These are phyloP conservation scores for Calameuta pallipes DNA, from an alignment of 2,888 invertebrate species.

Conservation along the genomic window DNA sequence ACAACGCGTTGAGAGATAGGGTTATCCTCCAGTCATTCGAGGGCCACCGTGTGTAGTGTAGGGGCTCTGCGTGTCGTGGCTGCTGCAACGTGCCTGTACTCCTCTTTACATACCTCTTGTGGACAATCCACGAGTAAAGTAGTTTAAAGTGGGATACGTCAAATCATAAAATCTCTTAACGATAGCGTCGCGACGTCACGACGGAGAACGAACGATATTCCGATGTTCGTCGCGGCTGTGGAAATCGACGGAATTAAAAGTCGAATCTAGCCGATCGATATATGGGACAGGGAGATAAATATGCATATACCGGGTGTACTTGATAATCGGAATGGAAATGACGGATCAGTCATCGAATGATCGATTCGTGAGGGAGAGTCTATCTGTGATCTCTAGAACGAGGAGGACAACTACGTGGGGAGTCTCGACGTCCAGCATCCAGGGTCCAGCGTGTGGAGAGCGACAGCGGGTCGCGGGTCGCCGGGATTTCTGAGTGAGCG, in stretches of 20 bases:
- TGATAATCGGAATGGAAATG: neutral
- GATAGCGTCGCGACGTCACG: neutral
- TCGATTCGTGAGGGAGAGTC: neutral
- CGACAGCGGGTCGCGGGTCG: neutral
- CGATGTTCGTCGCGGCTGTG: neutral
- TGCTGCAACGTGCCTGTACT: neutral
- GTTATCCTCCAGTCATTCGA: neutral
- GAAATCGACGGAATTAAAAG: neutral
- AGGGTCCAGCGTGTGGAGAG: constrained; percentile 7
- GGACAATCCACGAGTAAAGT: neutral
- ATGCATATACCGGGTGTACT: neutral
- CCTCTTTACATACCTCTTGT: neutral
- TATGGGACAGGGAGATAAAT: neutral
- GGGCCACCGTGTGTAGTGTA: constrained; percentile 65
- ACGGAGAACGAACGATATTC: neutral
- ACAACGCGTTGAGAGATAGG: constrained; percentile 2
- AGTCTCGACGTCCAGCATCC: constrained; percentile 34
- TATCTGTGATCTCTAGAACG: neutral
- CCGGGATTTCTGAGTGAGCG: constrained; percentile 59
- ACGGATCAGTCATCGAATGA: constrained; percentile 2
- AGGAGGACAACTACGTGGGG: constrained; percentile 52
- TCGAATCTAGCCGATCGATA: neutral
- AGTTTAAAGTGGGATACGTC: neutral
- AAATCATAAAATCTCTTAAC: neutral
- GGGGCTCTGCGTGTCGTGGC: neutral